Evolutionary conservation across 2,113 vertebrate genomes (phyloP).

Genomic region (Sisor rabdophorus): DNA sequence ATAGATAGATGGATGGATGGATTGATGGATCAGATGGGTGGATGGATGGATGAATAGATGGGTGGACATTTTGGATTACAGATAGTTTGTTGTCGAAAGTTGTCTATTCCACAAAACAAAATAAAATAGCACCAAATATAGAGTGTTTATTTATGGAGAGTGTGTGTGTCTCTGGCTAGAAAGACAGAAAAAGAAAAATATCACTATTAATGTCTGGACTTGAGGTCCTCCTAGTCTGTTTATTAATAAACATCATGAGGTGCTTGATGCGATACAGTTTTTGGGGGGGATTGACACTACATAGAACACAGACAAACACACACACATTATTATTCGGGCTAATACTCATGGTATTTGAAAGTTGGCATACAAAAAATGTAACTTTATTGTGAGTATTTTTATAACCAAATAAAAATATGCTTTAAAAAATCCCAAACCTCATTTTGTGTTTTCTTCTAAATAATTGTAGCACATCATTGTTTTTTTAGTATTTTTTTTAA

Average conservation of each 20-base stretch:
- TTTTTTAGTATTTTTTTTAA: no score
- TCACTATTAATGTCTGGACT: constrained; percentile 2
- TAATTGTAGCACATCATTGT: no score
- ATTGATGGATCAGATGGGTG: no score
- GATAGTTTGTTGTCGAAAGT: not conserved
- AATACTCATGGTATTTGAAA: no score
- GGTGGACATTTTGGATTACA: not conserved
- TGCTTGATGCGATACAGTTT: not conserved
- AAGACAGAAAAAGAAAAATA: not conserved
- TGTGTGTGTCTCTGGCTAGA: constrained; percentile 25
- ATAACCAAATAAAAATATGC: no score
- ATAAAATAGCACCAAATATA: no score
- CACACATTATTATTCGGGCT: no score
- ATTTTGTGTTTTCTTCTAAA: no score
- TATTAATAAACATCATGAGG: constrained; percentile 22
- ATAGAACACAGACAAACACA: not conserved
- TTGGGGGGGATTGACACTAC: not conserved
- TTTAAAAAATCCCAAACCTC: no score
- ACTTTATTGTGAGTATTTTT: no score
- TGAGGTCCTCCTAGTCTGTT: constrained; percentile 16
- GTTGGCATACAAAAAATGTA: not conserved
- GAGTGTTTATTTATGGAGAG: not conserved
- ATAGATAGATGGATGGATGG: no score
- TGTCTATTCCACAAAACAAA: not conserved
- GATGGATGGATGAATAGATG: not conserved